phyloP scores from a whole-genome alignment of 2,888 invertebrate genomes.

The Osmoderma eremita region DNA sequence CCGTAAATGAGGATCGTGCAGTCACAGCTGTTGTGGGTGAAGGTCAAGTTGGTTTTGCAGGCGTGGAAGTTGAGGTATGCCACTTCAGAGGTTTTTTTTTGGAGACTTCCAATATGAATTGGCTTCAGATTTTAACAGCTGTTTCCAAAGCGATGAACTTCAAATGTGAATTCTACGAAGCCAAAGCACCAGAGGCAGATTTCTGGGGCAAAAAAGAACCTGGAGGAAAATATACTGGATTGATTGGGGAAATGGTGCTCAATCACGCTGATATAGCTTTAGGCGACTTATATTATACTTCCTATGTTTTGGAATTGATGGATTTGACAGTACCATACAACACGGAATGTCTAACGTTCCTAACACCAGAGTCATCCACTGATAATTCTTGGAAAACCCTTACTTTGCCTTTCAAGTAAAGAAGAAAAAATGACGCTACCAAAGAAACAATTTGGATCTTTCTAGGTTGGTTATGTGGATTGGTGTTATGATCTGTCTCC shows the following conservation, averaged over 20 bases:
- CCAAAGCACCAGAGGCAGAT: slow-evolving; percentile 68
- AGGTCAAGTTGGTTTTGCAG: slow-evolving; percentile 62
- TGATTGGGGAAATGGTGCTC: slow-evolving; percentile 77
- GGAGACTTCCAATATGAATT: too few species aligned
- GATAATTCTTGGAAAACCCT: slow-evolving; percentile 88
- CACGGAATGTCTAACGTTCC: slow-evolving; percentile 84
- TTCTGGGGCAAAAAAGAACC: slow-evolving; percentile 75
- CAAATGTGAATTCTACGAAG: slow-evolving; percentile 73
- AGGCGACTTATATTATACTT: slow-evolving; percentile 81
- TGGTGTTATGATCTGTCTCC: slow-evolving; percentile 74
- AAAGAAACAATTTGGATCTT: not conserved
- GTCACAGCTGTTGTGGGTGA: slow-evolving; percentile 48
- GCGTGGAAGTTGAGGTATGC: slow-evolving; percentile 76
- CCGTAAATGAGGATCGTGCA: slow-evolving; percentile 47
- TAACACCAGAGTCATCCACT: slow-evolving; percentile 82
- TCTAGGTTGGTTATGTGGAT: slow-evolving; percentile 74
- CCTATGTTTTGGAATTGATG: slow-evolving; percentile 73
- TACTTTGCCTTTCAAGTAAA: slow-evolving; percentile 82
- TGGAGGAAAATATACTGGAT: slow-evolving; percentile 76
- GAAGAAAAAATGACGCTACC: too few species aligned
- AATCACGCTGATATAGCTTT: slow-evolving; percentile 78
- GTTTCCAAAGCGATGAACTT: slow-evolving; percentile 79
- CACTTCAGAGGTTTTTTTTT: too few species aligned
- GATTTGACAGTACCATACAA: slow-evolving; percentile 83
- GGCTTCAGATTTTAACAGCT: slow-evolving; percentile 71